These are phyloP conservation scores for Pteruthius melanotis DNA, from an alignment of 2,113 vertebrate genomes.

Conservation along the genomic window DNA sequence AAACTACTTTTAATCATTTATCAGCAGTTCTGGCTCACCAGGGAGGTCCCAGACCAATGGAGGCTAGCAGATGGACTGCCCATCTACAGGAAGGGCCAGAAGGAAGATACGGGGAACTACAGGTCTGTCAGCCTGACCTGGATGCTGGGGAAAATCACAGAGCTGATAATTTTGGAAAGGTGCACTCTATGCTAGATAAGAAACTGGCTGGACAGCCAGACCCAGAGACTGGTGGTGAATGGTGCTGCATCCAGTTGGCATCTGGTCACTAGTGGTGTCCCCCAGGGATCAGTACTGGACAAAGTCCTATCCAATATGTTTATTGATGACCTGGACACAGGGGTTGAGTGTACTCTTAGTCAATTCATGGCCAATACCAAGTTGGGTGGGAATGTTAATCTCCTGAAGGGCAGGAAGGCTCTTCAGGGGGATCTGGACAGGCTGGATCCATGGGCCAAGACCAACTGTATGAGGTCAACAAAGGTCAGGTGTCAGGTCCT, in stretches of 20 bases:
- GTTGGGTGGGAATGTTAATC: not conserved
- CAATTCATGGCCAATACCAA: not conserved
- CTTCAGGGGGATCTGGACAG: not conserved
- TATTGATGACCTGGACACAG: not conserved
- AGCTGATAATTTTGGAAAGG: not conserved
- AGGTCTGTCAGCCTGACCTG: not conserved
- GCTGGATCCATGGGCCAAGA: not conserved
- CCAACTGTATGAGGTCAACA: not conserved
- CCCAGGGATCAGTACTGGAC: not conserved
- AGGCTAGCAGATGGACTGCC: not conserved
- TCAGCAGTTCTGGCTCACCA: not conserved
- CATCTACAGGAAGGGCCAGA: not conserved
- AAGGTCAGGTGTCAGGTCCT: not conserved
- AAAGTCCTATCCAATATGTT: not conserved
- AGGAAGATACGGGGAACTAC: not conserved
- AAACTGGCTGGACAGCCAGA: not conserved
- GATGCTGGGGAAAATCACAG: not conserved
- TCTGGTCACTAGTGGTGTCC: not conserved
- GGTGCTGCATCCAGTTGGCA: not conserved
- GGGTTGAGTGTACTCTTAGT: not conserved
- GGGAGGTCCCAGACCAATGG: not conserved
- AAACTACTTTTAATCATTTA: not conserved
- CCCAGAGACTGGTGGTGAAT: not conserved
- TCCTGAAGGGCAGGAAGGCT: not conserved
- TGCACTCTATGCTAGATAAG: not conserved